phyloP scores from a whole-genome alignment of 2,797 vertebrate species.

The Phrynocephalus forsythii region DNA sequence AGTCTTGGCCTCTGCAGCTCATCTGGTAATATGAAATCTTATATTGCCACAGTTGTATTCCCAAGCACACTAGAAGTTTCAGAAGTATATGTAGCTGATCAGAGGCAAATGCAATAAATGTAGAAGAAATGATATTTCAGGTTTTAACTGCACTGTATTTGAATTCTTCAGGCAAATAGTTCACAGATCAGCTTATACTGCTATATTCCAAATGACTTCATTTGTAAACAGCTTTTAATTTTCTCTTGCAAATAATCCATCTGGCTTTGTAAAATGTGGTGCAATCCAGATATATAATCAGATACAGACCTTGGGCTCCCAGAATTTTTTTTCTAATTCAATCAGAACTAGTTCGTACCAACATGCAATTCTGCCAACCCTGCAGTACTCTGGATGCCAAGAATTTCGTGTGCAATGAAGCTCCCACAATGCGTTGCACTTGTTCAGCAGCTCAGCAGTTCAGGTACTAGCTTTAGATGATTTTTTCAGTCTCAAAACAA shows the following conservation, averaged over 20 bases:
- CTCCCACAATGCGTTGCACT: background rate
- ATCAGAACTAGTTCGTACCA: background rate
- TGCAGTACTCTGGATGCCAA: background rate
- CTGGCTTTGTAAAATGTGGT: background rate
- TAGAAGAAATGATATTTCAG: background rate
- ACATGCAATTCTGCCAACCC: background rate
- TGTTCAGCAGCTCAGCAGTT: background rate
- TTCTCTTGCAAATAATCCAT: background rate
- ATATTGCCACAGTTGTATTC: background rate
- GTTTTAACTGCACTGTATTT: background rate
- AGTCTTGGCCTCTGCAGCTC: too few species aligned
- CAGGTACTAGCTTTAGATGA: background rate
- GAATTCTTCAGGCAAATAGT: background rate
- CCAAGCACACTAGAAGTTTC: background rate
- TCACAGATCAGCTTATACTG: background rate
- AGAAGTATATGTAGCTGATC: background rate
- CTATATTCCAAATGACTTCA: background rate
- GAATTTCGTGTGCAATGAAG: background rate
- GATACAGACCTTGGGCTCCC: background rate
- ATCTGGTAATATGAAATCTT: too few species aligned
- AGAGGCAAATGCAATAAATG: background rate
- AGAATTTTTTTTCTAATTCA: background rate
- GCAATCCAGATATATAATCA: background rate
- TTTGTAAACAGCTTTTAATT: background rate
- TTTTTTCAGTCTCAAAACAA: background rate